phyloP scores from a whole-genome alignment of 1,140 invertebrate species.

The Aethina tumida region DNA sequence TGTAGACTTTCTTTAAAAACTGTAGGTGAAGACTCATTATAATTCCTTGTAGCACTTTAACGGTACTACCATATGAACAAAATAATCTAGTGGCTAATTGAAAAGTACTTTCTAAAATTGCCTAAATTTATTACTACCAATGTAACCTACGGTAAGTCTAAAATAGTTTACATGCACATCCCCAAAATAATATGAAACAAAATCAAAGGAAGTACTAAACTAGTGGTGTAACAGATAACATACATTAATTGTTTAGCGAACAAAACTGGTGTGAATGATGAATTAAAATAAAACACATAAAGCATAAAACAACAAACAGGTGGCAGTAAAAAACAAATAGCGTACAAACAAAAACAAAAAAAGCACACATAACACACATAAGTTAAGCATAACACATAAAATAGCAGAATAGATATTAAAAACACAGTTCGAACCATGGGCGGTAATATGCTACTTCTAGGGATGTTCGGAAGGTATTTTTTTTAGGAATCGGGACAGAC shows the following conservation, averaged over 20 bases:
- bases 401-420: constrained; percentile 22
- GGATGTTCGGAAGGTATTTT: constrained; percentile 6
- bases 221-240: no score
- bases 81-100: no score
- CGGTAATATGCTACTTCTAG: constrained; percentile 4
- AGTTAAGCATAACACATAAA: constrained; percentile 15
- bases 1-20: no score
- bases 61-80: no score
- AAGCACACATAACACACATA: constrained; percentile 18
- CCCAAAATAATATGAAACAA: constrained; percentile 10
- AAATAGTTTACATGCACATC: neutral
- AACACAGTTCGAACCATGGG: constrained; percentile 12
- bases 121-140: no score
- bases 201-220: no score
- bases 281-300: constrained; percentile 12
- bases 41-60: no score
- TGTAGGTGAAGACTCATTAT: no score
- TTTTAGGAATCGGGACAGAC: constrained; percentile 4
- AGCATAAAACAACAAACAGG: constrained; percentile 14
- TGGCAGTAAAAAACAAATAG: constrained; percentile 12
- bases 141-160: no score
- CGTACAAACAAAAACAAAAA: constrained; percentile 15
- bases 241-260: no score
- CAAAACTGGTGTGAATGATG: constrained; percentile 6
- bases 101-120: no score